These are phyloP conservation scores for Caerostris darwini DNA, from an alignment of 1,140 invertebrate species.

Conservation along the genomic window DNA sequence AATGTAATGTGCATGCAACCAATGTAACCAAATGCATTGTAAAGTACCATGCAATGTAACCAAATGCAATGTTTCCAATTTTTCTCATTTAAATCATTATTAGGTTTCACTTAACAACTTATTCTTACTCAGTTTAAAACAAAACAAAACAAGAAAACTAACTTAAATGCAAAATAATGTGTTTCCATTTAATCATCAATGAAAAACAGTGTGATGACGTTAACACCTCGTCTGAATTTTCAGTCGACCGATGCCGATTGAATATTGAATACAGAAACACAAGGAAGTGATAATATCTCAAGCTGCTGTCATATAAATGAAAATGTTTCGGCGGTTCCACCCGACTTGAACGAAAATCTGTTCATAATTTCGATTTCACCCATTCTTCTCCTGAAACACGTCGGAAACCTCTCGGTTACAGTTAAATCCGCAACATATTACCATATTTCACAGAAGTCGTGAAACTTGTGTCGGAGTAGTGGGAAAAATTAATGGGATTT, in stretches of 20 bases:
- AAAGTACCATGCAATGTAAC: no score
- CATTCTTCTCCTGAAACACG: background rate
- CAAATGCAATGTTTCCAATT: no score
- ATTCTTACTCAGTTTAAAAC: no score
- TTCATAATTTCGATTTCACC: conserved; percentile 28
- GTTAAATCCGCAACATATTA: background rate
- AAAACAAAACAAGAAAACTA: no score
- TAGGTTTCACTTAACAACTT: no score
- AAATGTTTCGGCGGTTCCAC: background rate
- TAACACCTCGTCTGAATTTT: background rate
- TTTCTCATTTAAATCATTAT: no score
- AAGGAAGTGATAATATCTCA: background rate
- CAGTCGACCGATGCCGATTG: background rate
- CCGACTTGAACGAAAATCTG: background rate
- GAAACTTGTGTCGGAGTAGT: background rate
- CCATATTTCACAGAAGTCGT: background rate
- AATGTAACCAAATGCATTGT: no score
- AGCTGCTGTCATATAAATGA: background rate
- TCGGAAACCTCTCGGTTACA: background rate
- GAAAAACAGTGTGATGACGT: background rate
- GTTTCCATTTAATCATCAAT: no score
- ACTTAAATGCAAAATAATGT: no score
- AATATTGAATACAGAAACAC: background rate
- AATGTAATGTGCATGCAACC: no score
- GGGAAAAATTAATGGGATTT: background rate